Base-by-base conservation (phyloP, 2,888 invertebrate species). In the Amblyjoppa proteus region DNA sequence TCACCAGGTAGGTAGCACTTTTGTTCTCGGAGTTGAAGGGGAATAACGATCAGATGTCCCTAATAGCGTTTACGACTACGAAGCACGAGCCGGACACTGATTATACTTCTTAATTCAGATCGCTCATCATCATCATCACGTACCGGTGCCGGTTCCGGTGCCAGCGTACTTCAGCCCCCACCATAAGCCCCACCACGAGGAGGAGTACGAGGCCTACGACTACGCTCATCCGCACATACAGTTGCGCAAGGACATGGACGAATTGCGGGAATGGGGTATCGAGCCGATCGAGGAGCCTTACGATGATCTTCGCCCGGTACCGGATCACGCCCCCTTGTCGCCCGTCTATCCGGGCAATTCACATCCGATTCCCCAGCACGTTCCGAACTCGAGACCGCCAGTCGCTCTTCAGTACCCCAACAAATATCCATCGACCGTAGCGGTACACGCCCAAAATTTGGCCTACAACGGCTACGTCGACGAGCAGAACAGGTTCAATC, bases 51-150 rank as follows among this genome's bases (percentile, higher is more conserved):
- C 20, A 16, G 20, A 64, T 75, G 0, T 16, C n/a, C 11, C 16
- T 16, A 75, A 51, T 38, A 25, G 13, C 49, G 31, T 64, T 83
- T 82, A 31, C 31, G 31, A 64, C 31, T 69, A 11, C 25, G 51
- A 56, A 2, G 38, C 73, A 56, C 38, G 61, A 81, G 53, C 11
- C 16, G 13, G 34, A 53, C 28, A n/a, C 38, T 75, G 69, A 84
- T 79, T 61, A 58, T 51, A 49, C 31, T 9, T 71, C 66, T 70
- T 86, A 81, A 53, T 89, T 87, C 95, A 97, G 94, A 96, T 97
- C 83, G 96, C 97, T 56, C 97, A 97, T 94, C 96, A 97, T 89
- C 97, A 97, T 94, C 96, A 96, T 86, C 95, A 96, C 93, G 95
- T 94, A 49, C 94, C 94, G 38, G 94, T 94, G 41, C 94, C 94